Evolutionary conservation across 2,888 invertebrate genomes (phyloP).

Genomic region (Gisinianus flammeolus): DNA sequence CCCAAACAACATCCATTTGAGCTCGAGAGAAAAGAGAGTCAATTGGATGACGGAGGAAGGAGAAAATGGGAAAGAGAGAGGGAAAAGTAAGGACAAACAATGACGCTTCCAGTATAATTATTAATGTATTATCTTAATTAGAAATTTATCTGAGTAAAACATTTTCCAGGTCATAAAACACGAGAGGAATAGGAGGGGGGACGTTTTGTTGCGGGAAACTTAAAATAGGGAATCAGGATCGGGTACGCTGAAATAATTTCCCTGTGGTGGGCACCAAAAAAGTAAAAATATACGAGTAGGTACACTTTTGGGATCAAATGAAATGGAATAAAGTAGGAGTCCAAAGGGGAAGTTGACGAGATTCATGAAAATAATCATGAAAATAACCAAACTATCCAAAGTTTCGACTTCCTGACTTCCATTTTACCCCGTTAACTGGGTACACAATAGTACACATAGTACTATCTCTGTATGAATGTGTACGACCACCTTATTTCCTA

Average conservation of each 20-base stretch:
- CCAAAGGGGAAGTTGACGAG: background rate
- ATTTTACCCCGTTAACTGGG: background rate
- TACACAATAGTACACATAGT: no score
- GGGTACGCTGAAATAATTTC: background rate
- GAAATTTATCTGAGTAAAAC: slow-evolving; percentile 11
- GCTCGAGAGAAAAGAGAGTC: background rate
- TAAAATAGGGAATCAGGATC: background rate
- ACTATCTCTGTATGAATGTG: no score
- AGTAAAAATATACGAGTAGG: background rate
- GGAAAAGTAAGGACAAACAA: background rate
- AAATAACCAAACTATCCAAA: background rate
- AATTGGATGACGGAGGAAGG: background rate
- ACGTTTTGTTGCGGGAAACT: background rate
- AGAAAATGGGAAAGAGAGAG: background rate
- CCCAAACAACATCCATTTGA: background rate
- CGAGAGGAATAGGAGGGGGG: background rate
- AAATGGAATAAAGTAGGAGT: slow-evolving; percentile 11
- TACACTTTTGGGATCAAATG: background rate
- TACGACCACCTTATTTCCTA: no score
- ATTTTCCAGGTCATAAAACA: background rate
- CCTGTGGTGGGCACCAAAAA: no score
- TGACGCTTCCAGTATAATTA: slow-evolving; percentile 6
- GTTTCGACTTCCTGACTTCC: background rate
- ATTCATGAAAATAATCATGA: slow-evolving; percentile 5
- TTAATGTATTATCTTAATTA: slow-evolving; percentile 28